A percentile compares a stretch with the other conserved stretches of the same genome.
Evolutionary conservation across 2,797 vertebrate genomes (phyloP).

Genomic region (Aeoliscus strigatus): DNA sequence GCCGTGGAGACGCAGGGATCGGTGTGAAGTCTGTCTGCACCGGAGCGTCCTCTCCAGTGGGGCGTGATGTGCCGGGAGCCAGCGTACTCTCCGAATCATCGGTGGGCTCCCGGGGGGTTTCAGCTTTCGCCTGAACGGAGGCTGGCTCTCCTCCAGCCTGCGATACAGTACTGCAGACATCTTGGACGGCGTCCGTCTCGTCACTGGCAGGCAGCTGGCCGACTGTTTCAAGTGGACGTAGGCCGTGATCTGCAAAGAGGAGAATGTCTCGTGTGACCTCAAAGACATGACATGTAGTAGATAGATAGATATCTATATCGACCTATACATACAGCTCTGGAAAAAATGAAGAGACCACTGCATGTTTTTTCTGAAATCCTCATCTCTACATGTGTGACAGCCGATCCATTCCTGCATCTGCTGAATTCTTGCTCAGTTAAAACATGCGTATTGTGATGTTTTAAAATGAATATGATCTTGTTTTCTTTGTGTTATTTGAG

Average conservation of each 20-base stretch:
- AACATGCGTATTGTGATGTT: too few species aligned
- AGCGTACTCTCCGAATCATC: slow-evolving; percentile 16
- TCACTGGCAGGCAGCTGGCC: slow-evolving; percentile 25
- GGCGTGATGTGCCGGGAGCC: slow-evolving; percentile 19
- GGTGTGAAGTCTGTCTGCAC: slow-evolving; percentile 49
- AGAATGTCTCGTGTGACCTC: neutral
- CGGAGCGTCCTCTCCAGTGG: slow-evolving; percentile 41
- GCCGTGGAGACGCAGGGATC: slow-evolving; percentile 18
- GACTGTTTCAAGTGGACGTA: slow-evolving; percentile 20
- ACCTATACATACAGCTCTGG: too few species aligned
- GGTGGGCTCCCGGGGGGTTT: slow-evolving; percentile 26
- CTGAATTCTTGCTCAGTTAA: too few species aligned
- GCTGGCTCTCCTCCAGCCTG: slow-evolving; percentile 45
- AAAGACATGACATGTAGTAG: too few species aligned
- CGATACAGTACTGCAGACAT: slow-evolving; percentile 12
- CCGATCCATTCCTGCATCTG: too few species aligned
- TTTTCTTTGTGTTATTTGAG: too few species aligned
- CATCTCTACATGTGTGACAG: too few species aligned
- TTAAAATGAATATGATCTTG: too few species aligned
- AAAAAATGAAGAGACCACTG: too few species aligned
- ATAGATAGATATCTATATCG: too few species aligned
- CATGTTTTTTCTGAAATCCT: too few species aligned
- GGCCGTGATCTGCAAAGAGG: slow-evolving; percentile 31
- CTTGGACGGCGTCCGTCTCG: slow-evolving; percentile 10
- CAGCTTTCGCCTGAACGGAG: slow-evolving; percentile 36